phyloP scores from a whole-genome alignment of 2,888 invertebrate genomes.

The Macrosiphum euphorbiae region DNA sequence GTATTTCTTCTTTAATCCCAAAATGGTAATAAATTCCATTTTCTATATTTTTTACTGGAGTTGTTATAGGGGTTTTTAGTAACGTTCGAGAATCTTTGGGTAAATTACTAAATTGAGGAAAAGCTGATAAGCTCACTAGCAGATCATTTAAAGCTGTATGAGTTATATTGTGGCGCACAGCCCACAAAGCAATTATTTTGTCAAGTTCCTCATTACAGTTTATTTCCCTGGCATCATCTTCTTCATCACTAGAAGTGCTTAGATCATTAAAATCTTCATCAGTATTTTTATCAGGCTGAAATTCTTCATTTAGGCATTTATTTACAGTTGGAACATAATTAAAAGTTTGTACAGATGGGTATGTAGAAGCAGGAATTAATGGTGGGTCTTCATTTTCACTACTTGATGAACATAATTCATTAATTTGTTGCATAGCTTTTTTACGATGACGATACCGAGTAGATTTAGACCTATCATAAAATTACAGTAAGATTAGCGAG shows the following conservation, averaged over 20 bases:
- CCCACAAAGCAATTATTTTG: neutral
- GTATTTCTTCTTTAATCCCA: neutral
- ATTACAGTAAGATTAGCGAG: neutral
- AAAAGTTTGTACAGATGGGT: neutral
- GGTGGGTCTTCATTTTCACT: neutral
- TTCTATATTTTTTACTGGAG: neutral
- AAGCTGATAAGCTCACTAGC: neutral
- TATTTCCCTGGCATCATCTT: neutral
- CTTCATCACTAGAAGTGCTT: neutral
- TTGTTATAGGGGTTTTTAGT: neutral
- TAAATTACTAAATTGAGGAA: neutral
- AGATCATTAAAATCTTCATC: neutral
- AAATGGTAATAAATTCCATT: neutral
- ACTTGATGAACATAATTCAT: neutral
- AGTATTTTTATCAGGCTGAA: neutral
- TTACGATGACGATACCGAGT: neutral
- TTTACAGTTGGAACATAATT: neutral
- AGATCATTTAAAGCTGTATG: neutral
- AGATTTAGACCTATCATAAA: constrained; percentile 3
- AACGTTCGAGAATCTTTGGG: constrained; percentile 11
- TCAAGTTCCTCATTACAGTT: neutral
- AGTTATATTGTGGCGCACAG: neutral
- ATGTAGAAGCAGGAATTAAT: neutral
- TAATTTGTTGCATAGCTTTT: neutral
- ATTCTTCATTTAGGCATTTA: neutral